Percentiles rank a stretch among this genome's conserved stretches.
Conservation (phyloP, 2,113 vertebrate species). For the Mixornis gularis region DNA sequence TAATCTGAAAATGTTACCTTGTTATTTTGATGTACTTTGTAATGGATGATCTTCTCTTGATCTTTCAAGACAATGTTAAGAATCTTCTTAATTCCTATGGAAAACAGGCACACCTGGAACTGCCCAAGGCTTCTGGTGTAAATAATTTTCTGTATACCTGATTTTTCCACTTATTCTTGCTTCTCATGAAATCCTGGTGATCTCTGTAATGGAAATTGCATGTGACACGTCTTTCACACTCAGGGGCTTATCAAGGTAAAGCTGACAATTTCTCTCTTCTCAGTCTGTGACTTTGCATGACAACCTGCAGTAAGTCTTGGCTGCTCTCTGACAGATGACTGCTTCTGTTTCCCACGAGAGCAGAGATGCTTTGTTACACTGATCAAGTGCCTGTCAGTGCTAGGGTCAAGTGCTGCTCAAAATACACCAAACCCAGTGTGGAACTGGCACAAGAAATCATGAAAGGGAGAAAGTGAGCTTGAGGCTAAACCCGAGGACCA, state of each 20-base stretch:
- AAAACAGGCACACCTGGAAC: not conserved
- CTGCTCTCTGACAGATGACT: not conserved
- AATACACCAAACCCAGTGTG: not conserved
- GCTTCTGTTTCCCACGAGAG: not conserved
- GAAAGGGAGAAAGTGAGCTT: not conserved
- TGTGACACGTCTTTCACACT: conserved; percentile 53
- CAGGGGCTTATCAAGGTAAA: conserved; percentile 34
- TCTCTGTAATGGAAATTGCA: conserved; percentile 3
- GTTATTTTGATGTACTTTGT: not conserved
- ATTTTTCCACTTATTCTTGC: not conserved
- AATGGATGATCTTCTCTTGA: not conserved
- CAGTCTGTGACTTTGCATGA: not conserved
- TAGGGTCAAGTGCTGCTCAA: conserved; percentile 4
- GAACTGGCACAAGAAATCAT: not conserved
- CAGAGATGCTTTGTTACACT: not conserved
- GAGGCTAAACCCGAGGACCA: not conserved
- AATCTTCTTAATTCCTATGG: not conserved
- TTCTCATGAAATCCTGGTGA: not conserved
- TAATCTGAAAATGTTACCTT: not conserved
- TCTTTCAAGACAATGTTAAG: not conserved
- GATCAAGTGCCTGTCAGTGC: not conserved
- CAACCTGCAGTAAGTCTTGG: not conserved
- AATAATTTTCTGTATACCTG: not conserved
- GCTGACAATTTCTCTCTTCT: conserved; percentile 3
- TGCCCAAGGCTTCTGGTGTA: not conserved